Evolutionary conservation across 2,888 invertebrate species (phyloP), one percentile per base, ranked within the genome.

Genomic region (Galeopsomyia nigrocyanea): DNA sequence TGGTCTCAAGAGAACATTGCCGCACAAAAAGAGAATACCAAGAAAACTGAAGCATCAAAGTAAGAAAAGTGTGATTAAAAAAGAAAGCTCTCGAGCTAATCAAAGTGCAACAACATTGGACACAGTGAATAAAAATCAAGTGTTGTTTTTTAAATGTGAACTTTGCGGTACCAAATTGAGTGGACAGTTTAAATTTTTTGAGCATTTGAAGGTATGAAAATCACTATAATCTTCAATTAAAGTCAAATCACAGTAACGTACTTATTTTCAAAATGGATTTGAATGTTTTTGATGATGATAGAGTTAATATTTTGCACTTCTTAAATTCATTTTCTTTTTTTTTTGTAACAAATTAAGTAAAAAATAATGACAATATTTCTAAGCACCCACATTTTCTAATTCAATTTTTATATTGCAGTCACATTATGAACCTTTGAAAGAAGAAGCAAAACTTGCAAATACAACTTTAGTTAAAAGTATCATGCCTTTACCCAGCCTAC

Each of bases 1-100:
- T 1, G 87, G 88, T 66, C 84, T 81, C 13, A 91, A 91, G 77
- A 92, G 93, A 84, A 93, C 93, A 76, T 86, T 95, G 71, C 95
- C 95, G 0, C 95, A 95, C 83, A 95, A 95, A 84, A 96, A 96
- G 84, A 88, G 95, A 62, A 95, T 95, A 77, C 93, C 95, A 0
- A 88, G 92, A 70, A 95, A 94, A 80, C 87, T 95, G 21, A 92
- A 91, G 79, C 89, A 87, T 76, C 81, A 82, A 49, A 79, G 82
- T 73, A 87, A 82, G 57, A 84, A 79, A 50, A 78, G 64, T 55
- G 53, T 57, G 0, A 65, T 79, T 0, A 75, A 79, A 39, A 84
- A 83, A 51, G 86, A 87, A 17, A 78, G 60, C 16, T 64, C 51
- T 49, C 81, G 80, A 71, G 69, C 66, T n/a, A 76, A 75, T 73